phyloP scores from a whole-genome alignment of 2,113 vertebrate species.

The Pitta sordida region DNA sequence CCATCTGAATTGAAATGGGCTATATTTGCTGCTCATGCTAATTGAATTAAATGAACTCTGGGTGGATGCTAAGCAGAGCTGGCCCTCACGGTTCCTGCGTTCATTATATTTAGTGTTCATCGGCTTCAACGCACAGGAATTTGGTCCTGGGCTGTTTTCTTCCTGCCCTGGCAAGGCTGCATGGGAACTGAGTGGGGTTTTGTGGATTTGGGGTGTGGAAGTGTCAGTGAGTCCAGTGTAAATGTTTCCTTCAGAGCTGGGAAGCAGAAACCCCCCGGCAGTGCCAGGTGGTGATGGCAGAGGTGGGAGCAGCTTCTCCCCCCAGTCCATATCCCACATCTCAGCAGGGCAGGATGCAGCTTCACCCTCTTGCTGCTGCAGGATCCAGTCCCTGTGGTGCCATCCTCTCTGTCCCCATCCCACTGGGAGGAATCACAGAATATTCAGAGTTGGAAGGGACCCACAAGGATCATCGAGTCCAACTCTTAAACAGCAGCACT shows the following conservation, averaged over 20 bases:
- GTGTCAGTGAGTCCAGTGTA: not conserved
- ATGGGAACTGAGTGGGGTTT: rapidly evolving
- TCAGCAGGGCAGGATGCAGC: not conserved
- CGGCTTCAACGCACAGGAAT: not conserved
- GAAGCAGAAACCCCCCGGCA: rapidly evolving
- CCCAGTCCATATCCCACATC: not conserved
- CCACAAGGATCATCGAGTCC: too few relatives aligned
- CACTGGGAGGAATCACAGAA: not conserved
- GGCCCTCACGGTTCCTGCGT: not conserved
- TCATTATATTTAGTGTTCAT: not conserved
- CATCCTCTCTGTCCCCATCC: rapidly evolving
- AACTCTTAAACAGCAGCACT: too few relatives aligned
- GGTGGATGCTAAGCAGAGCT: slow-evolving; percentile 37
- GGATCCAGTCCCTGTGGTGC: rapidly evolving
- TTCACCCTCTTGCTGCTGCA: not conserved
- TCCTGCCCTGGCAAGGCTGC: not conserved
- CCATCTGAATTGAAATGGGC: not conserved
- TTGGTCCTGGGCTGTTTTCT: not conserved
- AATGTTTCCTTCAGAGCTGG: not conserved
- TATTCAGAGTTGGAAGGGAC: too few relatives aligned
- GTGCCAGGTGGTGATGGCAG: not conserved
- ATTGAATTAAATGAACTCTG: not conserved
- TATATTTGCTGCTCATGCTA: not conserved
- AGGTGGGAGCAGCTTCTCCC: not conserved
- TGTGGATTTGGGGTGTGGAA: not conserved